Conservation (phyloP, 2,113 vertebrate species). For the Tiliqua scincoides region DNA sequence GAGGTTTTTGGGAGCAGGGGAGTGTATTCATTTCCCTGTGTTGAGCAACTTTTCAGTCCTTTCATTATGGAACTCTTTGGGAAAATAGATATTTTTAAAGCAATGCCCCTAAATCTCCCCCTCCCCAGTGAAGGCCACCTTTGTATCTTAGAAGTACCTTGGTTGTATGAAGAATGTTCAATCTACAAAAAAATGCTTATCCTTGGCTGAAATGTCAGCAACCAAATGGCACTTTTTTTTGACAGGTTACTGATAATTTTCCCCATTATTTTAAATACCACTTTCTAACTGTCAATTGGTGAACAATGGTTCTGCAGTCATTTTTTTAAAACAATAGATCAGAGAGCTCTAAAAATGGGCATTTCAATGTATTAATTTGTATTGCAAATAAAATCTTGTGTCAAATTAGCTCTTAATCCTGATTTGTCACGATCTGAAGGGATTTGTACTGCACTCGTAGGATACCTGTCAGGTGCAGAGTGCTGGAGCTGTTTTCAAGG, state of each 20-base stretch:
- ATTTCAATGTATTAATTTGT: slow-evolving; percentile 68
- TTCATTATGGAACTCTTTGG: slow-evolving; percentile 40
- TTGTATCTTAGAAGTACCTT: slow-evolving; percentile 38
- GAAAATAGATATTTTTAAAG: slow-evolving; percentile 34
- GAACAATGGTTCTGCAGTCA: slow-evolving; percentile 68
- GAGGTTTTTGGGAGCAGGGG: background rate
- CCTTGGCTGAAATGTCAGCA: slow-evolving; percentile 52
- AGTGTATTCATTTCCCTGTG: background rate
- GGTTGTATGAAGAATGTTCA: slow-evolving; percentile 49
- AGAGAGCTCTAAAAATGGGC: slow-evolving; percentile 58
- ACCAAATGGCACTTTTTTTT: slow-evolving; percentile 61
- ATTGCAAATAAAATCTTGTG: slow-evolving; percentile 71
- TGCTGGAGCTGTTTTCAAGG: background rate
- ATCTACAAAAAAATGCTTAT: slow-evolving; percentile 50
- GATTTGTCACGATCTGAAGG: slow-evolving; percentile 43
- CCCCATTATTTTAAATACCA: slow-evolving; percentile 58
- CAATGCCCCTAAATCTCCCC: slow-evolving; percentile 34
- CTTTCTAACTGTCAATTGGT: slow-evolving; percentile 70
- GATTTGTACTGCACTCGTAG: background rate
- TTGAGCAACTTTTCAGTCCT: slow-evolving; percentile 51
- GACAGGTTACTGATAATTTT: slow-evolving; percentile 57
- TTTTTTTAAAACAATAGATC: slow-evolving; percentile 54
- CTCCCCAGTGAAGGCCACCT: slow-evolving; percentile 41
- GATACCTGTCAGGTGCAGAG: background rate
- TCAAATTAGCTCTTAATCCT: slow-evolving; percentile 51